Evolutionary conservation across 2,888 invertebrate species (phyloP), one percentile per base, ranked within the genome.

Genomic region (Erynnis tages): DNA sequence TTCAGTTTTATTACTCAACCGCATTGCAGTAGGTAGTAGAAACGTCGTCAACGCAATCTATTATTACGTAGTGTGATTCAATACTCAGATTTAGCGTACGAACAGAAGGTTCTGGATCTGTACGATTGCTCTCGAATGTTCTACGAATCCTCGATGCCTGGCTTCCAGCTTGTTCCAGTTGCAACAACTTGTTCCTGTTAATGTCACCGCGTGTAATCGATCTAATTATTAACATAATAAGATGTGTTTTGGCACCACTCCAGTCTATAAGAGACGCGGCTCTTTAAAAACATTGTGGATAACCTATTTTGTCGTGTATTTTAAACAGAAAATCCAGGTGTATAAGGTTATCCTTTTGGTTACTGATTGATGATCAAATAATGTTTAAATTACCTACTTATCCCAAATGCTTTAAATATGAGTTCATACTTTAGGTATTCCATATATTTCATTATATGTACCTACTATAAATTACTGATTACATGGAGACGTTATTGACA

Each of bases 201-300:
- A 52, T 52, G 44, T 66, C 66, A 59, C 61, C 62, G 58, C 53
- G 55, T 54, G 57, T 58, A 54, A 57, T 59, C 56, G 52, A 58
- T 67, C 66, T 76, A 79, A 83, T 83, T 83, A 82, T 76, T 78
- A 79, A 74, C 66, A 75, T 77, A 76, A 76, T 66, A 67, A 64
- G 62, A 65, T 65, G 63, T 53, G 60, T 59, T 56, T 74, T 85
- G 85, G 86, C 80, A 27, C 21, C 25, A 21, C 14, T 74, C 85
- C 86, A 86, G 67, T 59, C 61, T 66, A 67, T 70, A 71, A 63
- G 54, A 50, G 49, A 69, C 67, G 69, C 61, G 60, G 61, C 63
- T 70, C 66, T 69, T 71, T 73, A 73, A 69, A 62, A 67, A 69
- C 62, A 66, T 63, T 71, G 72, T 67, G 65, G 74, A 78, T 82